Evolutionary conservation across 2,888 invertebrate genomes (phyloP), one percentile per base, ranked within the genome.

Genomic region (Parapristionchus giblindavisi): DNA sequence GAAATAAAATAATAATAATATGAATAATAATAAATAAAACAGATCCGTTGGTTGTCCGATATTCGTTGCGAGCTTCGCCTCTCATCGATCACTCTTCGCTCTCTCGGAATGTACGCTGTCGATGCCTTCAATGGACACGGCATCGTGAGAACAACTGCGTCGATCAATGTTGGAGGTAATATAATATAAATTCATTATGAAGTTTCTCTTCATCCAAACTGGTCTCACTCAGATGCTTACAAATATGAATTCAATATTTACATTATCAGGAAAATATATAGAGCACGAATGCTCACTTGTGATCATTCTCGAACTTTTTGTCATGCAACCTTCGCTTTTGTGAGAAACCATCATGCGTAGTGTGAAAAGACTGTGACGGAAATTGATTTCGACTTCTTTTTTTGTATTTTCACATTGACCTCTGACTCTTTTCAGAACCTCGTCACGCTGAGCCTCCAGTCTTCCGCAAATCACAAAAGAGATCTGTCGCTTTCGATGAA

Each of bases 41-140:
- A 82, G 79, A 80, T 84, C 60, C 54, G 51, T 3, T 85, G 80
- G 77, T 78, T 80, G 6, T 74, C 81, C 0, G 78, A 81, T 60
- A 79, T 78, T 61, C 78, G 77, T 14, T 83, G 84, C 75, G 76
- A 75, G 8, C 78, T 85, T 48, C 77, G 77, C n/a, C 81, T 85
- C 75, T 63, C 68, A n/a, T 70, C 76, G 27, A 76, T 86, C 38
- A 63, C 80, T 11, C 61, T 84, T 48, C 66, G 77, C 11, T 79
- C 81, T 71, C 79, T 87, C 32, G 87, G 87, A 60, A 76, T 76
- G 51, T 87, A 86, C 76, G 76, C 80, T 8, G 85, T 83, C 24
- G 81, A 83, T 65, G 87, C 87, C 24, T 77, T 79, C 65, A 87
- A 87, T 66, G 79, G 80, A 58, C 85, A 87, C 79, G 87, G 87